Evolutionary conservation across 2,113 vertebrate genomes (phyloP).

Genomic region (Myodes glareolus): DNA sequence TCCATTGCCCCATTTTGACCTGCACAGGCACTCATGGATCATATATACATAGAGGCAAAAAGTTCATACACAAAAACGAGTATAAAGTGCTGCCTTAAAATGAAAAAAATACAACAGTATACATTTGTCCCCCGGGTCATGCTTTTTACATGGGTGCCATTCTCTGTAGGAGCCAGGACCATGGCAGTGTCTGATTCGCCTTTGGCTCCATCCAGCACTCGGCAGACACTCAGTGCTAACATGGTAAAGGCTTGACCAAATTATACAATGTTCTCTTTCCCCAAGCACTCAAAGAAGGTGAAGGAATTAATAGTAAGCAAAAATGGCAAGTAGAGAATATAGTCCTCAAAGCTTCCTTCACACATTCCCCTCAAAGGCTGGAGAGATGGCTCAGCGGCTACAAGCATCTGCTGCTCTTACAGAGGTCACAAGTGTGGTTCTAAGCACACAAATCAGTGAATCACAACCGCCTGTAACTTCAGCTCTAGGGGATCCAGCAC

Average conservation of each 20-base stretch:
- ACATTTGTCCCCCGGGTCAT: neutral
- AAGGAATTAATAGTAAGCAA: neutral
- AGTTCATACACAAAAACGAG: neutral
- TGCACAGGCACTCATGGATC: neutral
- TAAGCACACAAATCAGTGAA: neutral
- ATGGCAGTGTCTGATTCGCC: neutral
- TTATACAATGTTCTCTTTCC: neutral
- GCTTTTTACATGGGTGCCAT: neutral
- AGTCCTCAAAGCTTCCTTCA: neutral
- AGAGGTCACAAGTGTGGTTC: neutral
- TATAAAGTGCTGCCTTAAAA: slow-evolving; percentile 32
- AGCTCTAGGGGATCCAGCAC: neutral
- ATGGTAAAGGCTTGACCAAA: neutral
- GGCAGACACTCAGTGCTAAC: neutral
- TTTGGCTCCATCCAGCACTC: neutral
- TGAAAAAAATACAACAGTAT: neutral
- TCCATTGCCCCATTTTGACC: neutral
- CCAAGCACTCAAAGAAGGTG: neutral
- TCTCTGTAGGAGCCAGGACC: neutral
- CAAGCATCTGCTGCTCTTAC: neutral
- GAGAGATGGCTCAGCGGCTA: neutral
- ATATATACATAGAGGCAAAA: neutral
- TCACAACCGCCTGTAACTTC: neutral
- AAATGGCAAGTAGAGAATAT: neutral
- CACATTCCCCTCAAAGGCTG: neutral